phyloP scores from a whole-genome alignment of 2,888 invertebrate species.

The Andrena trimmerana region DNA sequence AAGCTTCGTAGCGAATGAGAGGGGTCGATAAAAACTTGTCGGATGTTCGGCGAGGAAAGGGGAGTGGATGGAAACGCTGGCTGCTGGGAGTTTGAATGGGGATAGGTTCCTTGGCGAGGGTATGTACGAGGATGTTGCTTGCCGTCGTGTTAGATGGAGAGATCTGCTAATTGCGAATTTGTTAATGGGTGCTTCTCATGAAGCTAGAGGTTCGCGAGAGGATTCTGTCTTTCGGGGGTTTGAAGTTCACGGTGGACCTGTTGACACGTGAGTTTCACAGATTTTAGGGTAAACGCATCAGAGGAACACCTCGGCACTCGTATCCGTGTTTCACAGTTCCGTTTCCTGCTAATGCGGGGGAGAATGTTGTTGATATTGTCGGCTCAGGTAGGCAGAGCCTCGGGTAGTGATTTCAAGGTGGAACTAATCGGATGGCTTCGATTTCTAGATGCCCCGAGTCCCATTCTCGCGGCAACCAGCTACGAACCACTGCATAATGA shows the following conservation, averaged over 20 bases:
- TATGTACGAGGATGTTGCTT: background rate
- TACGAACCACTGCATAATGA: constrained; percentile 26
- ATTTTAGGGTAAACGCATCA: no score
- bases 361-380: background rate
- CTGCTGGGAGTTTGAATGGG: background rate
- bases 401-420: background rate
- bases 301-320: no score
- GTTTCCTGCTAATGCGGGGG: no score
- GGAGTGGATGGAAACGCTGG: background rate
- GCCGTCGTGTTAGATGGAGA: no score
- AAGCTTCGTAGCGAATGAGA: constrained; percentile 54
- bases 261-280: no score
- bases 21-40: constrained; percentile 41
- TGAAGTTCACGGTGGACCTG: no score
- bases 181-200: no score
- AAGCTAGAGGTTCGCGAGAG: no score
- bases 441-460: background rate
- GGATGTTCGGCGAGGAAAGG: background rate
- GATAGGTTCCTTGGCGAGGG: background rate
- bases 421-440: background rate
- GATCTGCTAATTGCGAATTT: no score
- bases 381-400: background rate
- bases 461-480: constrained; percentile 23
- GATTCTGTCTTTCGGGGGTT: no score
- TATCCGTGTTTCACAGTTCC: no score